These are phyloP conservation scores for Syrrhaptes paradoxus DNA, from an alignment of 2,113 vertebrate species.

Conservation along the genomic window DNA sequence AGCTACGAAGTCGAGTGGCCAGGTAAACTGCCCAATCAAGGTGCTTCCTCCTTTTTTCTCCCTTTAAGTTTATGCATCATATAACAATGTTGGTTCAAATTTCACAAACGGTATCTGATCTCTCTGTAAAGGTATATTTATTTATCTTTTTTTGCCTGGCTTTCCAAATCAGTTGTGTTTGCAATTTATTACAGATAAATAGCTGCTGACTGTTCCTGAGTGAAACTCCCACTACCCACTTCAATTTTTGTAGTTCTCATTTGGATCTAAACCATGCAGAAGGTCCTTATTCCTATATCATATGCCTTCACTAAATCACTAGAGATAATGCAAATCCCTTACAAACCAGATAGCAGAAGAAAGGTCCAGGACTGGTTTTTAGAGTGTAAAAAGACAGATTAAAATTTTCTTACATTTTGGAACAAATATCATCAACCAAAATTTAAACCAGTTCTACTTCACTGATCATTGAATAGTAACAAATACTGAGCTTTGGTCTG, in stretches of 20 bases:
- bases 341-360: not conserved
- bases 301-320: not conserved
- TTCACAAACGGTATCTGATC: not conserved
- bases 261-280: not conserved
- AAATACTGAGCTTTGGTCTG: not conserved
- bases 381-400: not conserved
- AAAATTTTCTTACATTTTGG: not conserved
- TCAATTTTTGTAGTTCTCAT: not conserved
- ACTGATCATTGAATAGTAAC: not conserved
- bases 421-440: not conserved
- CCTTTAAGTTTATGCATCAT: not conserved
- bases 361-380: not conserved
- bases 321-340: not conserved
- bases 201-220: not conserved
- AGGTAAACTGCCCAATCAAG: conserved; percentile 74
- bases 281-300: not conserved
- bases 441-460: not conserved
- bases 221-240: not conserved
- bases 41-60: not conserved
- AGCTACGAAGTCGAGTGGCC: conserved; percentile 92
- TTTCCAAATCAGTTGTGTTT: not conserved
- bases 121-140: not conserved
- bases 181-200: not conserved
- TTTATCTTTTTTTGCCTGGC: not conserved
- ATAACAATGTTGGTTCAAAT: not conserved